phyloP scores from a whole-genome alignment of 2,888 invertebrate species.

The Chelonus formosanus region DNA sequence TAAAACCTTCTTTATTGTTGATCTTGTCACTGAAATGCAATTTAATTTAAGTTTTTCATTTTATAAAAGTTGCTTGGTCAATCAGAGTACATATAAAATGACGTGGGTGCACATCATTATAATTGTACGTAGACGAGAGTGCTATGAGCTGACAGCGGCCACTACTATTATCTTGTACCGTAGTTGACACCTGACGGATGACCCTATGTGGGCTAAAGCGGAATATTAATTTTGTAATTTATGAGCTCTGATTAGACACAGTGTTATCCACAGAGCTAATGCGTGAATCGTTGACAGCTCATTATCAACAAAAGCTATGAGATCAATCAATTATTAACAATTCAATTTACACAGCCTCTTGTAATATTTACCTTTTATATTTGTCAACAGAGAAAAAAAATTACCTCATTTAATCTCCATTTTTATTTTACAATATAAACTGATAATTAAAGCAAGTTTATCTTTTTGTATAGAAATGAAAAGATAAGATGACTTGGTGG shows the following conservation, averaged over 20 bases:
- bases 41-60: constrained; percentile 13
- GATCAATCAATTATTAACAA: constrained; percentile 24
- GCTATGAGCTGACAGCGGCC: constrained; percentile 20
- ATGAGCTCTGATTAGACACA: constrained; percentile 61
- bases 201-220: constrained; percentile 57
- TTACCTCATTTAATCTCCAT: no score
- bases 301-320: constrained; percentile 42
- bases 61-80: not conserved
- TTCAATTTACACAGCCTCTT: constrained; percentile 13
- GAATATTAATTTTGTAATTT: constrained; percentile 65
- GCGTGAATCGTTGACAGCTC: constrained; percentile 63
- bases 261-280: constrained; percentile 62
- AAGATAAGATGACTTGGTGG: constrained; percentile 23
- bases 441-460: no score
- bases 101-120: constrained; percentile 13
- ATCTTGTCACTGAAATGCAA: constrained; percentile 30
- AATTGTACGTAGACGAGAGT: constrained; percentile 12
- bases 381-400: no score
- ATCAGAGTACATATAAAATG: constrained; percentile 13
- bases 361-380: not conserved
- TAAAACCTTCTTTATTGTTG: constrained; percentile 33
- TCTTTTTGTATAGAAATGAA: constrained; percentile 6
- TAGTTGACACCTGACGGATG: constrained; percentile 63
- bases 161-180: constrained; percentile 53
- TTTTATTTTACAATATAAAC: no score